phyloP scores from a whole-genome alignment of 2,113 vertebrate species.

The Ailurus styani region DNA sequence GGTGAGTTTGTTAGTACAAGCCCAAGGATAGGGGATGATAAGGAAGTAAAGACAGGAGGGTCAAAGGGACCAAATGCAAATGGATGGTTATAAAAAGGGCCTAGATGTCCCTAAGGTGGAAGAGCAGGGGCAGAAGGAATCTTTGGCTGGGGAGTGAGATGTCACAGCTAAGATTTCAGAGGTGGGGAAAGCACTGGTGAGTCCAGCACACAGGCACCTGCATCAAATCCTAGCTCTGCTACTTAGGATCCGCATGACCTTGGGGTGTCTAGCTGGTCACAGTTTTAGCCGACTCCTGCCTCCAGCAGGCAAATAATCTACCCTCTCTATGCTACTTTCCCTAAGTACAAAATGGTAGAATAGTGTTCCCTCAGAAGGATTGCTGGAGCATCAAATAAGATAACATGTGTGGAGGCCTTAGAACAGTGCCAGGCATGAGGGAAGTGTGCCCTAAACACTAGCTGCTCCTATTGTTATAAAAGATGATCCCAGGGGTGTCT shows the following conservation, averaged over 20 bases:
- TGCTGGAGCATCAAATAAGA: background rate
- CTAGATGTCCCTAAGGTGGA: background rate
- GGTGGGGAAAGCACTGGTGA: background rate
- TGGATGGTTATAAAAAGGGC: background rate
- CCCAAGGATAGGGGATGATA: background rate
- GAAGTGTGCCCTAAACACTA: background rate
- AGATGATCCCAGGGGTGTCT: background rate
- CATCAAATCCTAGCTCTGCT: background rate
- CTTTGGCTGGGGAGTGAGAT: background rate
- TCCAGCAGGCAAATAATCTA: background rate
- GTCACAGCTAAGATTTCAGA: background rate
- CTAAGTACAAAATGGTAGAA: background rate
- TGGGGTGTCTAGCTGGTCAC: background rate
- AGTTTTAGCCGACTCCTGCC: background rate
- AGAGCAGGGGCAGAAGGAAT: background rate
- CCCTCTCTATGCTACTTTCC: background rate
- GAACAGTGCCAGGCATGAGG: background rate
- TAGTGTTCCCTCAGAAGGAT: background rate
- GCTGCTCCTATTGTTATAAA: background rate
- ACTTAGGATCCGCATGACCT: background rate
- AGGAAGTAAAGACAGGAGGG: background rate
- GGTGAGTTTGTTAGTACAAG: background rate
- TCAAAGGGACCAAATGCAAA: background rate
- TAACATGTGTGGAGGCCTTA: background rate
- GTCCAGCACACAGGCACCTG: background rate